A percentile compares a stretch with the other conserved stretches of the same genome.
phyloP scores from a whole-genome alignment of 2,888 invertebrate species.

The Ectobius pallidus region DNA sequence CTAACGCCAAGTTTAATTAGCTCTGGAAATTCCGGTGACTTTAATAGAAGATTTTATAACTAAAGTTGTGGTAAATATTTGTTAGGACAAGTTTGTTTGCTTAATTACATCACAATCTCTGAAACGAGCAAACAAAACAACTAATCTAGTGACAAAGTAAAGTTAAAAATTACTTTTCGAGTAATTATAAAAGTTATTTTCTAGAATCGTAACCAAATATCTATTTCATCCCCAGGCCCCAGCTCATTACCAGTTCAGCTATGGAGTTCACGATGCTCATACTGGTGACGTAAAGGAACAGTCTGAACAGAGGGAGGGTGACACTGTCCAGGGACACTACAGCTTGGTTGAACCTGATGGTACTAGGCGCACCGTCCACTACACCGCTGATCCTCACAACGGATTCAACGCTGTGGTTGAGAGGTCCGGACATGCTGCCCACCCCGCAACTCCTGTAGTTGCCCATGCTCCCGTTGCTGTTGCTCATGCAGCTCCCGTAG shows the following conservation, averaged over 20 bases:
- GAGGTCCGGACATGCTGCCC: slow-evolving; percentile 13
- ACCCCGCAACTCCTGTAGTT: background rate
- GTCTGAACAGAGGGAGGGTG: slow-evolving; percentile 71
- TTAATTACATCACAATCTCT: too few relatives aligned
- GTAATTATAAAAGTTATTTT: too few relatives aligned
- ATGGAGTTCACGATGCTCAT: slow-evolving; percentile 72
- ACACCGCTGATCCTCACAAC: slow-evolving; percentile 60
- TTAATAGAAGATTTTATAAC: too few relatives aligned
- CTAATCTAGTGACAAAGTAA: too few relatives aligned
- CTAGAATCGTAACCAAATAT: too few relatives aligned
- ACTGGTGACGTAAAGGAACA: slow-evolving; percentile 75
- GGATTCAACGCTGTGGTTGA: slow-evolving; percentile 61
- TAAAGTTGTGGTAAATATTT: too few relatives aligned
- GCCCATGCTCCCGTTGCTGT: background rate
- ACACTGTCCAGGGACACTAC: slow-evolving; percentile 74
- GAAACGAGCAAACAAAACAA: too few relatives aligned
- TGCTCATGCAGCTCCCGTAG: background rate
- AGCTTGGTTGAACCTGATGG: slow-evolving; percentile 70
- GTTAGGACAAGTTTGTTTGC: too few relatives aligned
- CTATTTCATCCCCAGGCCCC: too few relatives aligned
- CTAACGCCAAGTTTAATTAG: too few relatives aligned
- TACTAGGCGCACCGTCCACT: slow-evolving; percentile 67
- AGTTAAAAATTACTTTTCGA: too few relatives aligned
- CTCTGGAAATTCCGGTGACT: too few relatives aligned
- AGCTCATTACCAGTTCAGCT: slow-evolving; percentile 66